Conservation (phyloP, 2,113 vertebrate species). For the Peromyscus californicus region DNA sequence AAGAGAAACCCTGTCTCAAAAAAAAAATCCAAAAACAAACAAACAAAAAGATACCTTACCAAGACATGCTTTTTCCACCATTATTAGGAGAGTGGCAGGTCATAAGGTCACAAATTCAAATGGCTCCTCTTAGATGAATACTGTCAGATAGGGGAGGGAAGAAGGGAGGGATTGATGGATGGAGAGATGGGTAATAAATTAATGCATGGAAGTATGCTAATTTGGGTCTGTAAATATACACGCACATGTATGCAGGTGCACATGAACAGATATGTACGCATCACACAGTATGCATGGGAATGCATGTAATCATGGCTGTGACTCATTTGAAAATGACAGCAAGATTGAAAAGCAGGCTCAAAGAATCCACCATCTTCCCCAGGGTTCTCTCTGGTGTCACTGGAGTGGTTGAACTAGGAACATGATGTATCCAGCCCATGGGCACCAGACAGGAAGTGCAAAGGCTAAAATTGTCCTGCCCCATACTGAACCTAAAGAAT, state of each 20-base stretch:
- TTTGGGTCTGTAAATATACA: not conserved
- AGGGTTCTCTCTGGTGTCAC: not conserved
- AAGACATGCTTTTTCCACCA: not conserved
- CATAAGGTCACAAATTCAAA: not conserved
- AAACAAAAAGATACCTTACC: not conserved
- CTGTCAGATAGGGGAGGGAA: not conserved
- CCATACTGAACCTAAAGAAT: not conserved
- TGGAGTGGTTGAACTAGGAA: not conserved
- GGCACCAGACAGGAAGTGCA: not conserved
- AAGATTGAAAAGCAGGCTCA: not conserved
- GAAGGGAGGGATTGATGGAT: not conserved
- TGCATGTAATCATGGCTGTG: not conserved
- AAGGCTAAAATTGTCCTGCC: accelerated
- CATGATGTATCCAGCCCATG: not conserved
- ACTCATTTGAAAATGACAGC: not conserved
- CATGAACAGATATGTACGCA: not conserved
- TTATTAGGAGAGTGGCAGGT: not conserved
- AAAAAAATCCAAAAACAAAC: too few species aligned
- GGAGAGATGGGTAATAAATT: not conserved
- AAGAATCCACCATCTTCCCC: not conserved
- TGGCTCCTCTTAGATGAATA: not conserved
- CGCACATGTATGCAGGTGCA: accelerated
- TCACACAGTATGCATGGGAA: not conserved
- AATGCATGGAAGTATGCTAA: not conserved
- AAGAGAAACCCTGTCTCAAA: not conserved